Evolutionary conservation across 2,797 vertebrate species (phyloP).

Genomic region (Melanogrammus aeglefinus): DNA sequence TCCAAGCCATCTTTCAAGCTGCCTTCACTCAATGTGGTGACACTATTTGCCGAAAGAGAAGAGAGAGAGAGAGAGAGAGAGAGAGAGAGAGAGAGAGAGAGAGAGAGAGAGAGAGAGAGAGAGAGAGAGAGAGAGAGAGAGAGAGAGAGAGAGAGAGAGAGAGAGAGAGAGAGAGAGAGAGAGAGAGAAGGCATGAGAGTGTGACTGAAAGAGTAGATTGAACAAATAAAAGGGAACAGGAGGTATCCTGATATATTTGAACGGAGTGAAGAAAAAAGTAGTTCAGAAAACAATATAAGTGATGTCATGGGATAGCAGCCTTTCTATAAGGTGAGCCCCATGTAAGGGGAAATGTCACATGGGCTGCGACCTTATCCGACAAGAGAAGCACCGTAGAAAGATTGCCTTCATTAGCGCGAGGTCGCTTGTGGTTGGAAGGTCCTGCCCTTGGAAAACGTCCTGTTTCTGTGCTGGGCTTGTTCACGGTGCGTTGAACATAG

Average conservation of each 20-base stretch:
- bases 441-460: constrained; percentile 3
- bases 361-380: constrained; percentile 9
- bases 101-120: not conserved
- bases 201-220: no score
- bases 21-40: no score
- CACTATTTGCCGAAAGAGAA: no score
- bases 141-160: not conserved
- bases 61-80: no score
- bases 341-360: constrained; percentile 17
- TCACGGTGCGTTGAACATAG: not conserved
- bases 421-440: constrained; percentile 5
- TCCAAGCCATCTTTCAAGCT: no score
- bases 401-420: not conserved
- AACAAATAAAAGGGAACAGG: no score
- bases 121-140: not conserved
- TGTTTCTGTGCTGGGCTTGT: not conserved
- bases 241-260: not conserved
- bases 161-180: no score
- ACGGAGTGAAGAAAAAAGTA: not conserved
- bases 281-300: not conserved
- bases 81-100: no score
- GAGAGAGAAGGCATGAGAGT: no score
- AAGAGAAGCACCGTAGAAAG: constrained; percentile 6
- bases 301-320: not conserved
- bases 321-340: no score